Evolutionary conservation across 2,797 vertebrate genomes (phyloP), one percentile per base, ranked within the genome.

Genomic region (Threskiornis aethiopicus): DNA sequence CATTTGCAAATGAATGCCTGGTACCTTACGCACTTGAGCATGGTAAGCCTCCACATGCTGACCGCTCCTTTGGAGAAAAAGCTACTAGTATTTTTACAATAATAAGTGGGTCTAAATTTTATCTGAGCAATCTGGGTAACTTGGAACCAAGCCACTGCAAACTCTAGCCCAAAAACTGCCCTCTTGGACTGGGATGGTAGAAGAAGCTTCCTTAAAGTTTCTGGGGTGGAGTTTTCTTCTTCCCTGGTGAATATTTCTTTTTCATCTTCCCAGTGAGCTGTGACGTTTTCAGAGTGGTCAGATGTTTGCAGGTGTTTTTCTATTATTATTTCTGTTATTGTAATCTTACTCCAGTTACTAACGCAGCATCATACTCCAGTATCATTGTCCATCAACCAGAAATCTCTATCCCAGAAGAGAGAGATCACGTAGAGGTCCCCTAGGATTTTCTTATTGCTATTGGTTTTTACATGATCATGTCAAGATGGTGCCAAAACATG

Each of bases 11-110:
- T n/a, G 3, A 62, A 14, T 6, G 5, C 33, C 57, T 52, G 41
- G 28, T 57, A 66, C n/a, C 52, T 61, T 52, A 5, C 1, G 4
- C 44, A 51, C 12, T 3, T 72, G 35, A 47, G 31, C 66, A 31
- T 2, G 1, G 20, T 0, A 19, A 84, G 6, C 41, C 13, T 52
- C 7, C 6, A 18, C 20, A 24, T 4, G 2, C 21, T 35, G 57
- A 24, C 44, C 47, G n/a, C 19, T 49, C 49, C 35, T 82, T 19
- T 71, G 31, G 20, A 73, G 42, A 9, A 49, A 91, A 65, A 79
- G 6, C 14, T 42, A 10, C 22, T 8, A 29, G 64, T 7, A 33
- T 55, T 89, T 65, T 70, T 70, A 35, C 28, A 64, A 22, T 15
- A 31, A 15, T 12, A 66, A 58, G 21, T 8, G 31, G 7, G 29